These are phyloP conservation scores for Orthonyx spaldingii DNA, from an alignment of 2,113 vertebrate species.

Conservation along the genomic window DNA sequence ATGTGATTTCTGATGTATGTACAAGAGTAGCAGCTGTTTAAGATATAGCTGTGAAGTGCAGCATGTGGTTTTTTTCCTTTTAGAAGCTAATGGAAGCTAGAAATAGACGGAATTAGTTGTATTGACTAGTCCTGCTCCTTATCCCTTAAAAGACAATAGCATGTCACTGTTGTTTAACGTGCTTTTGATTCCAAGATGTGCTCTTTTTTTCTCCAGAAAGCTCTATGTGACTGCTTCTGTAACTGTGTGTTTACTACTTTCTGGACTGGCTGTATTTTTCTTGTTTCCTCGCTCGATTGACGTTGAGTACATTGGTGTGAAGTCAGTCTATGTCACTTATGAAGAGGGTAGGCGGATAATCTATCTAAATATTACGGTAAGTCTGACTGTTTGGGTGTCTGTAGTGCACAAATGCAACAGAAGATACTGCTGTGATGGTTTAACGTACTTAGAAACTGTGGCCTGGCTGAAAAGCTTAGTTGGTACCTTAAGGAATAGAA, in stretches of 20 bases:
- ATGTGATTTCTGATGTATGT: not conserved
- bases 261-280: constrained; percentile 92
- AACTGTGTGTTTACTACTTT: constrained; percentile 87
- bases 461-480: not conserved
- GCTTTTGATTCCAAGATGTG: not conserved
- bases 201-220: constrained; percentile 74
- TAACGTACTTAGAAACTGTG: not conserved
- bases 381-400: not conserved
- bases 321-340: constrained; percentile 88
- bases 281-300: constrained; percentile 95
- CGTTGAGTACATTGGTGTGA: constrained; percentile 90
- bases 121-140: not conserved
- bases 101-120: not conserved
- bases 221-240: constrained; percentile 94
- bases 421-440: not conserved
- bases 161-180: not conserved
- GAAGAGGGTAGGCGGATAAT: constrained; percentile 81
- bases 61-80: not conserved
- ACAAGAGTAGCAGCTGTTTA: not conserved
- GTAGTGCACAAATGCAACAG: not conserved
- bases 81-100: not conserved
- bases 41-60: not conserved
- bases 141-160: not conserved
- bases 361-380: constrained; percentile 95
- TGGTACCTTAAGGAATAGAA: not conserved